A percentile compares a stretch with the other conserved stretches of the same genome.
Evolutionary conservation across 2,888 invertebrate genomes (phyloP).

Genomic region (Chrysomela aeneicollis): DNA sequence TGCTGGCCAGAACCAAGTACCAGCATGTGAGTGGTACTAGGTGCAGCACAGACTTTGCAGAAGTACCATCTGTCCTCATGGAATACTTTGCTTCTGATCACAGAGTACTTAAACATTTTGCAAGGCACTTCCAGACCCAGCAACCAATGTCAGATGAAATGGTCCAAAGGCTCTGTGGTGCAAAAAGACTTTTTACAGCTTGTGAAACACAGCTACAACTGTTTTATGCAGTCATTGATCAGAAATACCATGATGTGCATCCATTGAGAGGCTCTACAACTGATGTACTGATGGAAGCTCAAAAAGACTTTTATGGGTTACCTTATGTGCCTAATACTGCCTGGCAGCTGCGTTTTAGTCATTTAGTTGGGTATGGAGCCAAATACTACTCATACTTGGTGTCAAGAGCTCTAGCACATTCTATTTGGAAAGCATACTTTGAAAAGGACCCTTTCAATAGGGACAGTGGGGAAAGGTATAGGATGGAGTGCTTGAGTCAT

Average conservation of each 20-base stretch:
- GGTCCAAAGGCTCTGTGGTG: conserved; percentile 80
- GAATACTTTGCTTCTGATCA: conserved; percentile 95
- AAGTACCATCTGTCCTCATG: conserved; percentile 98
- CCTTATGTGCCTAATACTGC: conserved; percentile 92
- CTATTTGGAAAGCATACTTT: conserved; percentile 92
- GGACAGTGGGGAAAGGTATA: conserved; percentile 79
- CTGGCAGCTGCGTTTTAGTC: conserved; percentile 96
- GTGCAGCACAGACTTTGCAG: conserved; percentile 97
- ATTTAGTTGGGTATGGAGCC: conserved; percentile 97
- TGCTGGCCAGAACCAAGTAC: conserved; percentile 93
- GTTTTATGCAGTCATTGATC: conserved; percentile 80
- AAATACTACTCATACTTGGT: conserved; percentile 98
- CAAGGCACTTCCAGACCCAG: conserved; percentile 89
- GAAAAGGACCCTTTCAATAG: conserved; percentile 78
- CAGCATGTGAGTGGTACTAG: conserved; percentile 98
- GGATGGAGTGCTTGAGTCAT: conserved; percentile 79
- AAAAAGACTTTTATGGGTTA: conserved; percentile 83
- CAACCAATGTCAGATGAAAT: conserved; percentile 83
- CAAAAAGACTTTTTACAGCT: conserved; percentile 87
- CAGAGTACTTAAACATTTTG: conserved; percentile 83
- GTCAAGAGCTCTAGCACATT: conserved; percentile 90
- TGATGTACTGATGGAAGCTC: conserved; percentile 77
- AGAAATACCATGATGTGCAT: conserved; percentile 80
- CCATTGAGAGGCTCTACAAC: conserved; percentile 70
- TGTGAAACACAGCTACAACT: conserved; percentile 77